These are phyloP conservation scores for Dasyprocta punctata DNA, from an alignment of 2,113 vertebrate species.

Conservation along the genomic window DNA sequence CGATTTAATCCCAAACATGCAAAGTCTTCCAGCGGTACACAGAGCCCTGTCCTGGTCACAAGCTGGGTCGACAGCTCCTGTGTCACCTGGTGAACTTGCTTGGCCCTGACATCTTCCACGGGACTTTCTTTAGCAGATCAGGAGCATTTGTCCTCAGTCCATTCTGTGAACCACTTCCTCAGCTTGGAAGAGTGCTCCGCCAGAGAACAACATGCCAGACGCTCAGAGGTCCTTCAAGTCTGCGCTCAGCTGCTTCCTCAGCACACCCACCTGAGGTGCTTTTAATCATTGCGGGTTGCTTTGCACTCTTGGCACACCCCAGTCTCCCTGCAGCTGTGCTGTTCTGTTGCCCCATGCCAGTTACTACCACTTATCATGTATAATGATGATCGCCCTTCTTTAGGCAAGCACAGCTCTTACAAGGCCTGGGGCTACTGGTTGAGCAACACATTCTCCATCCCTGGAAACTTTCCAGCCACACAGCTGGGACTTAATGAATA, in stretches of 20 bases:
- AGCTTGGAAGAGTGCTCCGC: neutral
- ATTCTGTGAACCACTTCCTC: neutral
- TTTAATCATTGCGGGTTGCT: neutral
- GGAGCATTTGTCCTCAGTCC: no score
- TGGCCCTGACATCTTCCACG: neutral
- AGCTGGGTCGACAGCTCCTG: neutral
- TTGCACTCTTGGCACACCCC: neutral
- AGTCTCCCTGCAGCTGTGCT: neutral
- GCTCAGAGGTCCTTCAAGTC: neutral
- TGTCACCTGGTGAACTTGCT: neutral
- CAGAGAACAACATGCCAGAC: neutral
- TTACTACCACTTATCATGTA: neutral
- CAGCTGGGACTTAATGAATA: neutral
- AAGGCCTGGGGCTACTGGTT: neutral
- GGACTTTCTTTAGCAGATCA: neutral
- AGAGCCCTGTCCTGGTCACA: neutral
- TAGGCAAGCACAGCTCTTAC: neutral
- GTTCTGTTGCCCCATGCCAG: neutral
- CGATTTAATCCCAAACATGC: neutral
- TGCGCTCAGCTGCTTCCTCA: neutral
- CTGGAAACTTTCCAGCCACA: neutral
- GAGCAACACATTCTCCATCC: neutral
- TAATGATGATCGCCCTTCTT: neutral
- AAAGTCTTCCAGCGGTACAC: neutral
- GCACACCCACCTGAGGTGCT: neutral